These are phyloP conservation scores for Stigmatopora nigra DNA, from an alignment of 2,113 vertebrate genomes.

Conservation along the genomic window DNA sequence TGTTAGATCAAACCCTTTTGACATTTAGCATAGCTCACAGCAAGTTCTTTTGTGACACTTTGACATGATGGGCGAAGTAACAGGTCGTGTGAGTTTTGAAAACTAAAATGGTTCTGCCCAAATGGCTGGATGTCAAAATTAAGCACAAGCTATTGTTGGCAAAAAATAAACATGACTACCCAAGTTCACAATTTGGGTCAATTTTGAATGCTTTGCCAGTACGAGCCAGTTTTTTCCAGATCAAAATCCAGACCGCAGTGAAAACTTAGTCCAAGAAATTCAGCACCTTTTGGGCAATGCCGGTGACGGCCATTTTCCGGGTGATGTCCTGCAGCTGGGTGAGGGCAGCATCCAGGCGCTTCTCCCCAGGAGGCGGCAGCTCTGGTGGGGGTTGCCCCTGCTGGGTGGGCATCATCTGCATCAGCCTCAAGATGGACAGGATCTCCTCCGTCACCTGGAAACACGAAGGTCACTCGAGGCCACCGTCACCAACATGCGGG, in stretches of 20 bases:
- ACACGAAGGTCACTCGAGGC: neutral
- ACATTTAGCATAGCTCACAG: neutral
- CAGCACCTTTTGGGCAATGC: conserved; percentile 50
- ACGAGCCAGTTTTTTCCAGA: too few species aligned
- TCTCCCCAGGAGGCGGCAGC: neutral
- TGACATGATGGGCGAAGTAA: neutral
- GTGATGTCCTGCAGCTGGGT: conserved; percentile 58
- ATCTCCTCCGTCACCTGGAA: conserved; percentile 67
- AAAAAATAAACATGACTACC: too few species aligned
- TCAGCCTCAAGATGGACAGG: conserved; percentile 61
- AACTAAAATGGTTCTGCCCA: too few species aligned
- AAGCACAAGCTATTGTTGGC: too few species aligned
- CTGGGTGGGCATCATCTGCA: conserved; percentile 54
- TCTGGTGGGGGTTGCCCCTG: neutral
- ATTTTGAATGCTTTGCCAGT: too few species aligned
- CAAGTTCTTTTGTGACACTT: neutral
- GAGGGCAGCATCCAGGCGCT: conserved; percentile 52
- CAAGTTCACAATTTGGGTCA: too few species aligned
- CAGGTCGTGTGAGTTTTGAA: too few species aligned
- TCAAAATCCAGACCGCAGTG: too few species aligned
- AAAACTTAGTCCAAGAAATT: too few species aligned
- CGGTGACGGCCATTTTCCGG: conserved; percentile 54
- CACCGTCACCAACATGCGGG: too few species aligned
- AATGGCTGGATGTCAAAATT: too few species aligned
- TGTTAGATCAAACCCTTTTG: neutral